Base-by-base conservation (phyloP, 2,113 vertebrate species). In the Mus pahari region DNA sequence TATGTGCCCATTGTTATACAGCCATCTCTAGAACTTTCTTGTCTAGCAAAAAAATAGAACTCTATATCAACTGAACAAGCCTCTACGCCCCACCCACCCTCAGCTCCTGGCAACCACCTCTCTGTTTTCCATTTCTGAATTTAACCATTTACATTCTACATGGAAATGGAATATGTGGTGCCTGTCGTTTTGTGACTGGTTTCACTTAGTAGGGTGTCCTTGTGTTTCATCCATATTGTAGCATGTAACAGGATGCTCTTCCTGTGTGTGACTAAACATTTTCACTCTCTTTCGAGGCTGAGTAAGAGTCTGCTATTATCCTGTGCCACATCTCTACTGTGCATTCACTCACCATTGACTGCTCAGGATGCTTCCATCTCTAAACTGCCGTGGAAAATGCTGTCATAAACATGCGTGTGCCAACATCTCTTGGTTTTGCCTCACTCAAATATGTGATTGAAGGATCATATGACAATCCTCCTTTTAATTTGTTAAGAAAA, bases 1-100 rank as follows among this genome's bases (percentile, higher is more conserved):
- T 60, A 5, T 8, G 39, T 68, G 53, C 8, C 55, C 31, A 26
- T 19, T 94, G 53, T 48, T 42, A 33, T 22, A 5, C 20, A 74
- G 24, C 1, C 64, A 68, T 62, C 7, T 74, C 83, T 79, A 89
- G 64, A 84, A 94, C 26, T 45, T 93, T 94, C 45, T 90, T 88
- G 62, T n/a, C 73, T 83, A 48, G 6, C 45, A n/a, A 82, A 90
- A 81, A 92, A 74, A 48, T 66, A 71, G 71, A 93, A 70, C 53
- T 89, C 33, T 89, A 3, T 20, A 74, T 17, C 45, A 20, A 50
- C 4, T 64, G 16, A 70, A 48, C 17, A 24, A 31, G 45, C 50
- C 50, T 31, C 39, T 24, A 28, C 74, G n/a, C 48, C 20, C 11
- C 3, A 45, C n/a, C 19, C 11, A 68, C 60, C 33, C 20, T 5